phyloP scores from a whole-genome alignment of 2,888 invertebrate species.

The Platycheirus rosarum region DNA sequence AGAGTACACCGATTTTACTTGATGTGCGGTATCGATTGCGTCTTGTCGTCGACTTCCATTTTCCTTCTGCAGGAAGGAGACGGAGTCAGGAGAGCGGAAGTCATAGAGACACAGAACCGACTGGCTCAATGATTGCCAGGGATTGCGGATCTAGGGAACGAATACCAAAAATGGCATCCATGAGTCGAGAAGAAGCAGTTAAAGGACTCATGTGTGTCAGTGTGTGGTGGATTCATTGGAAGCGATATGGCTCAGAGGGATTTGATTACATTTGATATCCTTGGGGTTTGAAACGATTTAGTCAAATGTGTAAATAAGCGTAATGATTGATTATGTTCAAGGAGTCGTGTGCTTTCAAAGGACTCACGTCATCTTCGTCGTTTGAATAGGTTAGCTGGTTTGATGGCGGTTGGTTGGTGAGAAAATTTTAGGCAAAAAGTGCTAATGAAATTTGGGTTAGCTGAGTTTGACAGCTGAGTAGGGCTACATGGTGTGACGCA shows the following conservation, averaged over 20 bases:
- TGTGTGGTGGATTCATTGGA: conserved; percentile 26
- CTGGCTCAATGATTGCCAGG: neutral
- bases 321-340: conserved; percentile 46
- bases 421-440: conserved; percentile 19
- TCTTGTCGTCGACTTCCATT: conserved; percentile 18
- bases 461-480: conserved; percentile 40
- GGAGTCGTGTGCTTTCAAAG: neutral
- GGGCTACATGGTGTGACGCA: conserved; percentile 6
- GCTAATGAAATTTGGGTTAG: conserved; percentile 43
- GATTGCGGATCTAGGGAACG: neutral
- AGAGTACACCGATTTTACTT: conserved; percentile 37
- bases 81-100: conserved; percentile 14
- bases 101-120: conserved; percentile 14
- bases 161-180: conserved; percentile 5
- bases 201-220: neutral
- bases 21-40: conserved; percentile 50
- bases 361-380: too few relatives aligned
- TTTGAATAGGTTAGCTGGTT: too few relatives aligned
- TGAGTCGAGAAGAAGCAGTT: neutral
- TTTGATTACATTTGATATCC: conserved; percentile 61
- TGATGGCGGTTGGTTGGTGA: conserved; percentile 6
- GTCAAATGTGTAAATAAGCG: conserved; percentile 51
- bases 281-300: conserved; percentile 52
- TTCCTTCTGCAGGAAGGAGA: neutral
- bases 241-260: conserved; percentile 41